phyloP scores from a whole-genome alignment of 2,797 vertebrate species.

The Tauraco hartlaubi region DNA sequence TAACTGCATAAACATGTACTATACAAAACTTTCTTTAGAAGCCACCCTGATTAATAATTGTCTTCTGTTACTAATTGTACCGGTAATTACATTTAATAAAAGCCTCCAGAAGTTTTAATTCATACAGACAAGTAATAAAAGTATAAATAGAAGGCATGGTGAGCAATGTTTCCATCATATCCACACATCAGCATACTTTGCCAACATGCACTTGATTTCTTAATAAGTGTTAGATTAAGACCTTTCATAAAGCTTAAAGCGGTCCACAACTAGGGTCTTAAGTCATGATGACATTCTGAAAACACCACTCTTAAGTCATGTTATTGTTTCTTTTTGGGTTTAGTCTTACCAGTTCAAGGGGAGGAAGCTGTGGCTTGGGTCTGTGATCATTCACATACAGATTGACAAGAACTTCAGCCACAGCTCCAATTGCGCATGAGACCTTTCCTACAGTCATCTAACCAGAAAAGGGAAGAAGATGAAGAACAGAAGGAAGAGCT shows the following conservation, averaged over 20 bases:
- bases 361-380: constrained; percentile 81
- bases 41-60: neutral
- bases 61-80: neutral
- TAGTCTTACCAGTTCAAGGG: constrained; percentile 86
- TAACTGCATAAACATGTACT: neutral
- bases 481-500: constrained; percentile 30
- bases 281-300: neutral
- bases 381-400: constrained; percentile 97
- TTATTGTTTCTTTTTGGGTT: neutral
- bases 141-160: neutral
- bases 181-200: neutral
- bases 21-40: constrained; percentile 20
- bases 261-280: neutral
- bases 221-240: neutral
- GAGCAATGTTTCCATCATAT: neutral
- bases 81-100: constrained; percentile 41
- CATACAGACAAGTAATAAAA: constrained; percentile 15
- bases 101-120: constrained; percentile 18
- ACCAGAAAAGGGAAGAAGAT: constrained; percentile 51
- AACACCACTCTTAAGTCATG: neutral
- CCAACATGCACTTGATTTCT: neutral
- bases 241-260: neutral
- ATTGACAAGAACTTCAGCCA: constrained; percentile 93
- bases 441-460: constrained; percentile 95
- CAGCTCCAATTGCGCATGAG: constrained; percentile 89